Evolutionary conservation across 2,113 vertebrate species (phyloP).

Genomic region (Archocentrus centrarchus): DNA sequence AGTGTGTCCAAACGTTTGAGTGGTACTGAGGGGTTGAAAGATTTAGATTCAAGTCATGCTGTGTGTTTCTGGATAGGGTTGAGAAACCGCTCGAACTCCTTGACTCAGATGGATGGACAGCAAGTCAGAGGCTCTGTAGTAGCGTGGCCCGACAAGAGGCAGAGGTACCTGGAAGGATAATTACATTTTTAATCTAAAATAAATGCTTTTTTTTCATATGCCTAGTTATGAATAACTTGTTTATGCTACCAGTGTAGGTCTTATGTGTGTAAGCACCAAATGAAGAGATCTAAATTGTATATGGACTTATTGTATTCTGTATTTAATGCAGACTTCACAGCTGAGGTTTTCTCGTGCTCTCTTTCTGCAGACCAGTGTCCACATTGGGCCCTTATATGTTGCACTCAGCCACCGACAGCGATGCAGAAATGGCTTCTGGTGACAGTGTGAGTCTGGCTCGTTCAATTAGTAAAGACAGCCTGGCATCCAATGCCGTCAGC

Average conservation of each 20-base stretch:
- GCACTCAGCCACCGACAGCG: conserved; percentile 84
- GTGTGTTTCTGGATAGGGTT: conserved; percentile 78
- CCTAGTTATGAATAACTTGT: background rate
- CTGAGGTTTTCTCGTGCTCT: background rate
- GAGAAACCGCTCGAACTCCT: conserved; percentile 90
- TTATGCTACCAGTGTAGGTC: background rate
- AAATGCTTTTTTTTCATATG: background rate
- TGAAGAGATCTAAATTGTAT: background rate
- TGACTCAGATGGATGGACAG: conserved; percentile 88
- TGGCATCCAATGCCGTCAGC: conserved; percentile 89
- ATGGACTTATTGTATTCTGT: background rate
- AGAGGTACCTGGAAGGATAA: conserved; percentile 79
- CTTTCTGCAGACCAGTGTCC: conserved; percentile 85
- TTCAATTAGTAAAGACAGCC: conserved; percentile 97
- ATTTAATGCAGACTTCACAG: background rate
- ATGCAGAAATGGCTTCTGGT: conserved; percentile 82
- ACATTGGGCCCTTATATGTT: conserved; percentile 87
- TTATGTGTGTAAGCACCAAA: background rate
- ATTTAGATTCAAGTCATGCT: background rate
- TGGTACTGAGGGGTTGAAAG: background rate
- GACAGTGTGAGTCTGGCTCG: conserved; percentile 91
- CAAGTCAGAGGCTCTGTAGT: conserved; percentile 82
- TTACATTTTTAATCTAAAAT: background rate
- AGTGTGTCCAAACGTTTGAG: no score
- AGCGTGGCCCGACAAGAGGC: conserved; percentile 91